A percentile compares a stretch with the other conserved stretches of the same genome.
These are phyloP conservation scores for Amiota minor DNA, from an alignment of 2,888 invertebrate genomes.

Conservation along the genomic window DNA sequence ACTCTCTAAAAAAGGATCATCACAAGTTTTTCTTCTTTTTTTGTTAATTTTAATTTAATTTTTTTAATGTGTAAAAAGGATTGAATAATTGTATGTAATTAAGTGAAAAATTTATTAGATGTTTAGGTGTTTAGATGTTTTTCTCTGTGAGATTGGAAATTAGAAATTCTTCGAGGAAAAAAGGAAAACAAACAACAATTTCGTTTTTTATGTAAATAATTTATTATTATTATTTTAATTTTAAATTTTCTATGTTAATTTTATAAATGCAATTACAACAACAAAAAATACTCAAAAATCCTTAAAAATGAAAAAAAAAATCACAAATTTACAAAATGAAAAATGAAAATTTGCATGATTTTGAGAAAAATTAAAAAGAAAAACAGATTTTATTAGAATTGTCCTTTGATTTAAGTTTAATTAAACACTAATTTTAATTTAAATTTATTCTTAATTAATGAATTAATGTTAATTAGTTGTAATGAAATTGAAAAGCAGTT, in stretches of 20 bases:
- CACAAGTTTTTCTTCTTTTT: slow-evolving; percentile 19
- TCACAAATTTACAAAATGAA: slow-evolving; percentile 2
- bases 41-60: slow-evolving; percentile 7
- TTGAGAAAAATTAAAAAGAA: too few species aligned
- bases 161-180: background rate
- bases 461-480: slow-evolving; percentile 67
- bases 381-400: too few species aligned
- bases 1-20: slow-evolving; percentile 21
- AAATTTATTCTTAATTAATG: background rate
- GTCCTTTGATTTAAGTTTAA: slow-evolving; percentile 13
- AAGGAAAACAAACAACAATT: too few species aligned
- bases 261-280: slow-evolving; percentile 41
- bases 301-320: slow-evolving; percentile 6
- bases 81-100: background rate
- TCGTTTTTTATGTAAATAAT: slow-evolving; percentile 23
- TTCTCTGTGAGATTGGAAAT: slow-evolving; percentile 15
- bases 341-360: slow-evolving; percentile 11
- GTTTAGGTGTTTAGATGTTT: background rate
- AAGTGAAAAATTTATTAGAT: background rate
- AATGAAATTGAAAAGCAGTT: slow-evolving; percentile 42
- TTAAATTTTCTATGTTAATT: slow-evolving; percentile 40
- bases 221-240: slow-evolving; percentile 13
- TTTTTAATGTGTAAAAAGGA: background rate
- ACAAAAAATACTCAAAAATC: slow-evolving; percentile 23
- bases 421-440: slow-evolving; percentile 4